A percentile compares a stretch with the other conserved stretches of the same genome.
Conservation (phyloP, 92 coral and sea anemone species). For the Virgularia gustaviana region DNA sequence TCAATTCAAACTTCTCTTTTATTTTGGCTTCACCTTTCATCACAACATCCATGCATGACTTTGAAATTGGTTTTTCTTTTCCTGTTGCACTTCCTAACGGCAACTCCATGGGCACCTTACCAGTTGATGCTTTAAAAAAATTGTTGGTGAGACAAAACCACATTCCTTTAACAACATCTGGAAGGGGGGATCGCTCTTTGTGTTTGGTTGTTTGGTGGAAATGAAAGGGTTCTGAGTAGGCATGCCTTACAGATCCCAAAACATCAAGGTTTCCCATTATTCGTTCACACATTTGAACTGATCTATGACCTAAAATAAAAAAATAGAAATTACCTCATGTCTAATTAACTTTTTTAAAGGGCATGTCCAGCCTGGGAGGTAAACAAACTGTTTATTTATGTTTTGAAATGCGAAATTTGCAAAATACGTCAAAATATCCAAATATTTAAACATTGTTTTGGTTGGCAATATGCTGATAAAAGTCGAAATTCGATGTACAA, state of each 20-base stretch:
- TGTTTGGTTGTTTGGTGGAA: background rate
- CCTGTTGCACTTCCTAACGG: background rate
- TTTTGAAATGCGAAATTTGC: no score
- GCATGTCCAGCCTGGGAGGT: no score
- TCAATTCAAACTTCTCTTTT: background rate
- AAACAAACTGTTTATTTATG: background rate
- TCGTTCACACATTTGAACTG: conserved; percentile 5
- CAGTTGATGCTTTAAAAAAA: background rate
- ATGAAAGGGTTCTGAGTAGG: background rate
- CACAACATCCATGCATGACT: conserved; percentile 5
- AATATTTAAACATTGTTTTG: no score
- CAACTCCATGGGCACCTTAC: background rate
- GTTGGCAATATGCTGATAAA: no score
- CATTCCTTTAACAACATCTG: conserved; percentile 1
- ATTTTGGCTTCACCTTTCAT: background rate
- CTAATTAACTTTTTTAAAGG: background rate
- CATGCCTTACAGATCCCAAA: background rate
- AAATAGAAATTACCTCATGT: background rate
- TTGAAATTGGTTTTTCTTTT: background rate
- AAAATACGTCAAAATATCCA: no score
- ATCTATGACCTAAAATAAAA: background rate
- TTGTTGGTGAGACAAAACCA: no score
- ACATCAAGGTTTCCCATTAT: conserved; percentile 3
- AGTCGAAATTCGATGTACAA: no score
- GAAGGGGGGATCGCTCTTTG: background rate